phyloP scores from a whole-genome alignment of 2,113 vertebrate species.

The Aviceda subcristata region DNA sequence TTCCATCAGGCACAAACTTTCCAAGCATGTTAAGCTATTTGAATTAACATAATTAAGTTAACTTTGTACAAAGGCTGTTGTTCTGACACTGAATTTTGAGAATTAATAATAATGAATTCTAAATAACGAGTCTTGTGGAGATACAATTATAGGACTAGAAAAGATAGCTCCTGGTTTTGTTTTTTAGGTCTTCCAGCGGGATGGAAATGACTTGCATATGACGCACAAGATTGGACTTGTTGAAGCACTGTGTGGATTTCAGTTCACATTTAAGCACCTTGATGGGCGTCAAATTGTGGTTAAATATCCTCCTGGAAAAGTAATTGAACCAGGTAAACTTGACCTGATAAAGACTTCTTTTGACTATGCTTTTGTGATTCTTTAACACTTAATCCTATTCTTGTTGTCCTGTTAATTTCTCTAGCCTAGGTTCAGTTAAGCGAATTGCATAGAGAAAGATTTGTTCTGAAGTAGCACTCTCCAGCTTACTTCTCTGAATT shows the following conservation, averaged over 20 bases:
- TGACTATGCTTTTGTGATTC: not conserved
- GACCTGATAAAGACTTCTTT: not conserved
- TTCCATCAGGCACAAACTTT: not conserved
- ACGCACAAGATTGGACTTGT: constrained; percentile 95
- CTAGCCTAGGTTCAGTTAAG: too few relatives aligned
- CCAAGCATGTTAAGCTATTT: not conserved
- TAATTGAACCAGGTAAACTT: constrained; percentile 92
- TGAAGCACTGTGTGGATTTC: constrained; percentile 96
- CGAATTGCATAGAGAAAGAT: not conserved
- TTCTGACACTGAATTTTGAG: not conserved
- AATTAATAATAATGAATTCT: not conserved
- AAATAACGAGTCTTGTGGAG: not conserved
- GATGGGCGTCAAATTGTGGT: constrained; percentile 94
- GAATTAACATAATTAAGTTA: not conserved
- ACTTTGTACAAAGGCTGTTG: not conserved
- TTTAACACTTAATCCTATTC: not conserved
- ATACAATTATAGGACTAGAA: not conserved
- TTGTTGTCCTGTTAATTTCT: not conserved
- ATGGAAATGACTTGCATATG: constrained; percentile 94
- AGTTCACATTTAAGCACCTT: constrained; percentile 94
- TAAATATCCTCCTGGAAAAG: constrained; percentile 95
- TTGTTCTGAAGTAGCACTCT: not conserved
- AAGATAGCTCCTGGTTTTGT: not conserved
- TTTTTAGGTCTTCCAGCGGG: constrained; percentile 80
- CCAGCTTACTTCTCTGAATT: not conserved